These are phyloP conservation scores for Cygnus atratus DNA, from an alignment of 2,113 vertebrate species.

Conservation along the genomic window DNA sequence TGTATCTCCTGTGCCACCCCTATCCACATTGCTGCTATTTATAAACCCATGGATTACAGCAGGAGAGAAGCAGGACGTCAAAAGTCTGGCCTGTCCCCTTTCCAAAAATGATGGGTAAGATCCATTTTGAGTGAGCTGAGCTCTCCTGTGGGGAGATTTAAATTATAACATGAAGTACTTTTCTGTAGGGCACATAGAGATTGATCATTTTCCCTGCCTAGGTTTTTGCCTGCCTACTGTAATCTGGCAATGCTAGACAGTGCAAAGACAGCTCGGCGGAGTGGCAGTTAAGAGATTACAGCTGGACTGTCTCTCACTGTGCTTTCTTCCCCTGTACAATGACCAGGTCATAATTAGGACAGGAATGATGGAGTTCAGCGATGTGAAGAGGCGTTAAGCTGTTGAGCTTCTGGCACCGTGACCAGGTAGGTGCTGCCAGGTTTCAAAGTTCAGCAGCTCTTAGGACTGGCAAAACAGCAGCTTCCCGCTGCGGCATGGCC, in stretches of 20 bases:
- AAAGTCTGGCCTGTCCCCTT: not conserved
- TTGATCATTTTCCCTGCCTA: not conserved
- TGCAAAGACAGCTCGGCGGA: slow-evolving; percentile 52
- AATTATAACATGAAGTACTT: not conserved
- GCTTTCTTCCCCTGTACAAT: slow-evolving; percentile 32
- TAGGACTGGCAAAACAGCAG: not conserved
- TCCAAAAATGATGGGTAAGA: not conserved
- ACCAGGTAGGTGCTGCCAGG: slow-evolving; percentile 5
- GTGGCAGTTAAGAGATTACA: slow-evolving; percentile 67
- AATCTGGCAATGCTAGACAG: slow-evolving; percentile 24
- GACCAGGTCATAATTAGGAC: slow-evolving; percentile 63
- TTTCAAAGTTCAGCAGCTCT: slow-evolving; percentile 58
- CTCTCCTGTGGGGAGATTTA: not conserved
- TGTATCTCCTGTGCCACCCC: not conserved
- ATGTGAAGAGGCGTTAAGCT: slow-evolving; percentile 35
- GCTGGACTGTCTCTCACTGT: slow-evolving; percentile 33
- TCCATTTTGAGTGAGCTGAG: not conserved
- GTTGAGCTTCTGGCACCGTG: not conserved
- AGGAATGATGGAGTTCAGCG: slow-evolving; percentile 18
- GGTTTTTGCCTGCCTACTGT: not conserved
- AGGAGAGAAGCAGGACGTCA: not conserved
- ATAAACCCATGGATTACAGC: not conserved
- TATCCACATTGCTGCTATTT: not conserved
- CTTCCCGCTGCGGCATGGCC: not conserved
- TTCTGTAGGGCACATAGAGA: not conserved